Evolutionary conservation across 1,140 invertebrate genomes (phyloP).

Genomic region (Acromyrmex heyeri): DNA sequence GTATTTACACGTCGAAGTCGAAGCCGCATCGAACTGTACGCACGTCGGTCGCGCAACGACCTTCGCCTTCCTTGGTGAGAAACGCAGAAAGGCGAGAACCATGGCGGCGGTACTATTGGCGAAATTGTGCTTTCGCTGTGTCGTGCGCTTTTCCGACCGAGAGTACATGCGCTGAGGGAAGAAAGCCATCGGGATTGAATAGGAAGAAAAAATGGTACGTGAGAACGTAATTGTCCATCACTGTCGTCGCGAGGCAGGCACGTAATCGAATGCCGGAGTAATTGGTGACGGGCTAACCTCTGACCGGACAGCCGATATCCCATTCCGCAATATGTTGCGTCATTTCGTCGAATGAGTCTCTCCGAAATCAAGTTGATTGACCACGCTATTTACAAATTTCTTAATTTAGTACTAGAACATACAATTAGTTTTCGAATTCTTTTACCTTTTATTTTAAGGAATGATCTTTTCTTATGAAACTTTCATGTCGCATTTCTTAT

Average conservation of each 20-base stretch:
- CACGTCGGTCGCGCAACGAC: conserved; percentile 37
- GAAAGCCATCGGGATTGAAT: conserved; percentile 31
- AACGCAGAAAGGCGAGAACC: conserved; percentile 71
- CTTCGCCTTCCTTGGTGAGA: conserved; percentile 40
- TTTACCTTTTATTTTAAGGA: background rate
- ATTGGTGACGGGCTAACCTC: conserved; percentile 74
- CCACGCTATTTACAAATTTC: background rate
- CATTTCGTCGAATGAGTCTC: conserved; percentile 18
- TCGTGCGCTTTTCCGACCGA: conserved; percentile 84
- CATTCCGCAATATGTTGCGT: conserved; percentile 48
- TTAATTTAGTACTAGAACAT: no score
- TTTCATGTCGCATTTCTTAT: background rate
- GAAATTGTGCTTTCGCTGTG: conserved; percentile 78
- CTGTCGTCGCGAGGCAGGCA: conserved; percentile 45
- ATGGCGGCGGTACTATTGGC: conserved; percentile 83
- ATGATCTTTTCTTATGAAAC: background rate
- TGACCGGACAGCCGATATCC: background rate
- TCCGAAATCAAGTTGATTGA: background rate
- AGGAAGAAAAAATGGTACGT: conserved; percentile 76
- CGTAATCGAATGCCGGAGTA: background rate
- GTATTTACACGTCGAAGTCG: conserved; percentile 48
- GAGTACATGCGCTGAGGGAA: conserved; percentile 79
- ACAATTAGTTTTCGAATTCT: background rate
- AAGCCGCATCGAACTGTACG: background rate
- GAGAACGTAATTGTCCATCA: conserved; percentile 2